Percentiles rank a stretch among this genome's conserved stretches.
Conservation (phyloP, 2,888 invertebrate species). For the Lithodes maja region DNA sequence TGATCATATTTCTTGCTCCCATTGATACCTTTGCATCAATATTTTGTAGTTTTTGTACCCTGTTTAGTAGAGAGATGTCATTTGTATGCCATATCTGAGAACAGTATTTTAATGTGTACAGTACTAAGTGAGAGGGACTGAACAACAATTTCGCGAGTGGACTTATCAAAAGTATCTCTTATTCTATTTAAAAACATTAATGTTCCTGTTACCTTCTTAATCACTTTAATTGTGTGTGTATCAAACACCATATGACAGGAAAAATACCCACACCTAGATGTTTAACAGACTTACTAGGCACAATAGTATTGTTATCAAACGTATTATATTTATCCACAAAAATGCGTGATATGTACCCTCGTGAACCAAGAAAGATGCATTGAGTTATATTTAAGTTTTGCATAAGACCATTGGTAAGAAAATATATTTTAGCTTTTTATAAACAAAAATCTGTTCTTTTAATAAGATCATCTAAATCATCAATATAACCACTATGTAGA, state of each 20-base stretch:
- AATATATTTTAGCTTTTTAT: not conserved
- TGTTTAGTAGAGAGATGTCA: not conserved
- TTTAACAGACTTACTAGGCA: not conserved
- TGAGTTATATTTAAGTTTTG: not conserved
- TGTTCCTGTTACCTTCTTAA: not conserved
- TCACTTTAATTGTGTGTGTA: not conserved
- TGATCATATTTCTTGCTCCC: no score
- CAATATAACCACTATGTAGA: not conserved
- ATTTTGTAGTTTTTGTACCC: constrained; percentile 8
- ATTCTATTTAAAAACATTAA: not conserved
- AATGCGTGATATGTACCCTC: not conserved
- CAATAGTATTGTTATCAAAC: not conserved
- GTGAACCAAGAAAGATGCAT: not conserved
- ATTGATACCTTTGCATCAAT: not conserved
- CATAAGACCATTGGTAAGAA: not conserved
- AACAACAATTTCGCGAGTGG: not conserved
- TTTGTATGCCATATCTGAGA: not conserved
- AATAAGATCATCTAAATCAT: not conserved
- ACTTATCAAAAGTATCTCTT: not conserved
- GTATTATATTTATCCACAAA: not conserved
- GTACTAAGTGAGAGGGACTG: not conserved
- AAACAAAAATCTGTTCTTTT: not conserved
- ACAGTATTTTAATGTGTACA: not conserved
- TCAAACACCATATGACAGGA: not conserved
- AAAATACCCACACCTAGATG: not conserved